Conservation (phyloP, 2,888 invertebrate species). For the Prosapia bicincta region DNA sequence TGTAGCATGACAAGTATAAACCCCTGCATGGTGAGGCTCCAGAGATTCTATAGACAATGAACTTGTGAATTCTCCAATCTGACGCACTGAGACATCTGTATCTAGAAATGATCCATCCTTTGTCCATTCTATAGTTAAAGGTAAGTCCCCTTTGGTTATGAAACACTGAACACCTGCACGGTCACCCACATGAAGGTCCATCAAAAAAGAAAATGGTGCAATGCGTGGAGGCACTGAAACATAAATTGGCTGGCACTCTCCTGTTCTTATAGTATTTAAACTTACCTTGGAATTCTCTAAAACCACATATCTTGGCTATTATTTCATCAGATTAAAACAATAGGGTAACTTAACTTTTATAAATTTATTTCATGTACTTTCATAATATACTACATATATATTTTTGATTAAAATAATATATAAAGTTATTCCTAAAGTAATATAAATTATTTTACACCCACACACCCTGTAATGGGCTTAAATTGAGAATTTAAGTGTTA, state of each 20-base stretch:
- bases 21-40: slow-evolving; percentile 51
- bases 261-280: not conserved
- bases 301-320: too few relatives aligned
- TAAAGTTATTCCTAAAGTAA: too few relatives aligned
- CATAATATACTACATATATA: too few relatives aligned
- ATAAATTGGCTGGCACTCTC: not conserved
- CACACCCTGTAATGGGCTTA: too few relatives aligned
- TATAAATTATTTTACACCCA: too few relatives aligned
- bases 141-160: slow-evolving; percentile 53
- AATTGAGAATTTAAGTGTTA: too few relatives aligned
- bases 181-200: slow-evolving; percentile 49
- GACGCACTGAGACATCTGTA: slow-evolving; percentile 38
- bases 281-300: too few relatives aligned
- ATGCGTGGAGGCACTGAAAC: slow-evolving; percentile 53
- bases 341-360: too few relatives aligned
- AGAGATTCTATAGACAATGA: slow-evolving; percentile 51
- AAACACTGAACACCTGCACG: slow-evolving; percentile 51
- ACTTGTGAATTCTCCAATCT: slow-evolving; percentile 40
- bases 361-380: too few relatives aligned
- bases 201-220: slow-evolving; percentile 51
- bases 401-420: too few relatives aligned
- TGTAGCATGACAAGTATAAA: slow-evolving; percentile 52
- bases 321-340: too few relatives aligned
- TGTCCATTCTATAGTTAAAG: slow-evolving; percentile 54
- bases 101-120: slow-evolving; percentile 43